Evolutionary conservation across 2,113 vertebrate genomes (phyloP).

Genomic region (Picathartes gymnocephalus): DNA sequence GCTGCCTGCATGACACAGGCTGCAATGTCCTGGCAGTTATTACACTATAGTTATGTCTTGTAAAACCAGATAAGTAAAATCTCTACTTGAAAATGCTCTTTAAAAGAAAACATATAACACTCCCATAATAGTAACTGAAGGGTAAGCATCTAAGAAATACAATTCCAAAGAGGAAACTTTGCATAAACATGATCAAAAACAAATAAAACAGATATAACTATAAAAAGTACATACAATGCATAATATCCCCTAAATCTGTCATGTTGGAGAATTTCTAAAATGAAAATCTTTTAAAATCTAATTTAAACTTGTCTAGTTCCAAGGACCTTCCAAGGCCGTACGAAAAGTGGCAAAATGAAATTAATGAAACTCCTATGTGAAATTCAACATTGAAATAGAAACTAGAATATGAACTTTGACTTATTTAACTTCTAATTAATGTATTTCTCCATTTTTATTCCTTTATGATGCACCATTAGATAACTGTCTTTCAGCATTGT

Average conservation of each 20-base stretch:
- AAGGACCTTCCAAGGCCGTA: neutral
- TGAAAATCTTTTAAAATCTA: neutral
- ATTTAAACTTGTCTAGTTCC: neutral
- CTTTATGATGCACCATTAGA: neutral
- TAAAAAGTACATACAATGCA: neutral
- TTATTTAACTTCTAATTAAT: neutral
- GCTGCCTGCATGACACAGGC: neutral
- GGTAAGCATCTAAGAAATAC: neutral
- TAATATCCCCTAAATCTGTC: neutral
- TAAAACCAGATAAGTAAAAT: neutral
- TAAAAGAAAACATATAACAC: neutral
- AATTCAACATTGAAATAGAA: constrained; percentile 12
- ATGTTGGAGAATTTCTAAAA: neutral
- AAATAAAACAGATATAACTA: neutral
- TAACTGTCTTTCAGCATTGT: neutral
- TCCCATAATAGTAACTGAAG: neutral
- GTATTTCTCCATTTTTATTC: neutral
- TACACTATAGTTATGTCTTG: neutral
- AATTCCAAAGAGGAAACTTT: neutral
- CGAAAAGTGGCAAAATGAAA: neutral
- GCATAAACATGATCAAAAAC: neutral
- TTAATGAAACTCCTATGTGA: neutral
- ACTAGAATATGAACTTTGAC: neutral
- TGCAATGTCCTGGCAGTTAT: neutral
- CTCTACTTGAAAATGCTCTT: neutral